Evolutionary conservation across 2,888 invertebrate genomes (phyloP).

Genomic region (Agriotes lineatus): DNA sequence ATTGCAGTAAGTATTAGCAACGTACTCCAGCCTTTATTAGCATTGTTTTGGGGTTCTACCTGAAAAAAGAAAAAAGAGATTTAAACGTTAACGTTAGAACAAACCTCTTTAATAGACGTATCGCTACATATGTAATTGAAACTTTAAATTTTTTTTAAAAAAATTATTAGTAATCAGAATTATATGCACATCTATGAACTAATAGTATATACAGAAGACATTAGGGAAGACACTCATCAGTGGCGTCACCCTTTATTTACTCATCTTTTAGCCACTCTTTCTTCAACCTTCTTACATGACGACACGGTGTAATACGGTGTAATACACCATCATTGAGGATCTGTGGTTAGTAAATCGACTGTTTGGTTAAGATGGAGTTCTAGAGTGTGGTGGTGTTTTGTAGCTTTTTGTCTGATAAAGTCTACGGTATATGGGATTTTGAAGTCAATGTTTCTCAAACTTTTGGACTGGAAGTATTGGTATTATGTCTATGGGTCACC

Average conservation of each 20-base stretch:
- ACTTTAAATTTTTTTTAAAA: too few relatives aligned
- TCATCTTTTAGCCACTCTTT: not conserved
- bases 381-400: not conserved
- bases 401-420: not conserved
- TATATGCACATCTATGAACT: too few relatives aligned
- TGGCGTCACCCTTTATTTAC: not conserved
- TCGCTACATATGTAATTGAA: too few relatives aligned
- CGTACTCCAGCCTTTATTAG: conserved; percentile 72
- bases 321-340: not conserved
- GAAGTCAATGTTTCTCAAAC: not conserved
- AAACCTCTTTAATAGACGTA: too few relatives aligned
- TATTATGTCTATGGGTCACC: not conserved
- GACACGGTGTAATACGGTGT: not conserved
- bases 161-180: too few relatives aligned
- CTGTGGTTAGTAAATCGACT: not conserved
- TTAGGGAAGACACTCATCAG: too few relatives aligned
- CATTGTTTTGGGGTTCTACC: conserved; percentile 18
- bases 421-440: not conserved
- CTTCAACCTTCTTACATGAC: too few relatives aligned
- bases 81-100: too few relatives aligned
- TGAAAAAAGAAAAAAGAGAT: not conserved
- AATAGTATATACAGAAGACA: too few relatives aligned
- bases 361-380: not conserved
- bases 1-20: conserved; percentile 77
- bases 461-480: not conserved